Conservation (phyloP, 1,140 invertebrate genomes). For the Papilio polyxenes region DNA sequence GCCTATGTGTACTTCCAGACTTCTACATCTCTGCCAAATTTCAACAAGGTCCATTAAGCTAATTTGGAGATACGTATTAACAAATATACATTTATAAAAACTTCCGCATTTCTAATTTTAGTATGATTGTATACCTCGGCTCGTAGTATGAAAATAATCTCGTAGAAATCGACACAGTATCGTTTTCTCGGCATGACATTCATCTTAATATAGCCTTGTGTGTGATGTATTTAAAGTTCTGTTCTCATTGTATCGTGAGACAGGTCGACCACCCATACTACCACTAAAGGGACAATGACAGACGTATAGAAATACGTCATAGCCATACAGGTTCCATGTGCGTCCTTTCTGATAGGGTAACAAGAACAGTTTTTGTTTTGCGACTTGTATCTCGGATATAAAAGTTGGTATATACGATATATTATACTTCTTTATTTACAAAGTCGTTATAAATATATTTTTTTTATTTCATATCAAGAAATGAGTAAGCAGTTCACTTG, state of each 20-base stretch:
- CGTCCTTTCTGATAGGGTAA: not conserved
- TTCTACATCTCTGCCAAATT: too few species aligned
- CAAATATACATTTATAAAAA: too few species aligned
- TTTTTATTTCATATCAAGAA: too few species aligned
- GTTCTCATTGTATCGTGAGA: not conserved
- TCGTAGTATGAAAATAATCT: not conserved
- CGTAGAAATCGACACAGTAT: not conserved
- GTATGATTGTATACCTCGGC: not conserved
- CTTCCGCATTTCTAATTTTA: too few species aligned
- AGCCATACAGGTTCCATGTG: not conserved
- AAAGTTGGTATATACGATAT: too few species aligned
- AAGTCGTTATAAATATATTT: too few species aligned
- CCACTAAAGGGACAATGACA: not conserved
- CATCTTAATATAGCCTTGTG: not conserved
- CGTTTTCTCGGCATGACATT: not conserved
- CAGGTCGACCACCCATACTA: not conserved
- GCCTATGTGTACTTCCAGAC: too few species aligned
- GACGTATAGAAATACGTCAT: not conserved
- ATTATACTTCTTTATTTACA: too few species aligned
- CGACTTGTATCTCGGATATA: not conserved
- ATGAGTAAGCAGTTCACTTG: too few species aligned
- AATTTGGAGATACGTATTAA: too few species aligned
- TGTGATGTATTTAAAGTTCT: not conserved
- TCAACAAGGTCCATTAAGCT: too few species aligned
- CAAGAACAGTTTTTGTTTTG: not conserved